These are phyloP conservation scores for Crotophaga sulcirostris DNA, from an alignment of 2,113 vertebrate species.

Conservation along the genomic window DNA sequence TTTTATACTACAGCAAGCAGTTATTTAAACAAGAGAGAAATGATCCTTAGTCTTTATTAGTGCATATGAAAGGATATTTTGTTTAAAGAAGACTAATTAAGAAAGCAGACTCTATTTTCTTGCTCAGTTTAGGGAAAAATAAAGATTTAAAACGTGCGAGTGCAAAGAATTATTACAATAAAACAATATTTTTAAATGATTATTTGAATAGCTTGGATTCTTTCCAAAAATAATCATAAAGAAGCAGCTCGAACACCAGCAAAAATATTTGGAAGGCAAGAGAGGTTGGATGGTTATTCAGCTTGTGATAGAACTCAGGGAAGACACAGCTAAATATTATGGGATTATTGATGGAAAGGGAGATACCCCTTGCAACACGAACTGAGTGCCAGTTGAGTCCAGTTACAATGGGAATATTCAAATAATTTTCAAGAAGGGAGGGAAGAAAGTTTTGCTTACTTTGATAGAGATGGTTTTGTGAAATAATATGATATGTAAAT, in stretches of 20 bases:
- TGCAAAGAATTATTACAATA: conserved; percentile 70
- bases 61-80: conserved; percentile 80
- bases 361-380: background rate
- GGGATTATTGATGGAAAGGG: background rate
- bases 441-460: conserved; percentile 68
- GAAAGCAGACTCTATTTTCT: conserved; percentile 77
- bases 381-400: background rate
- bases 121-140: conserved; percentile 68
- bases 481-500: conserved; percentile 33
- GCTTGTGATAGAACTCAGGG: background rate
- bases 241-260: background rate
- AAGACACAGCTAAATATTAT: background rate
- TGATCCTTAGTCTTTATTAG: conserved; percentile 83
- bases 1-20: conserved; percentile 84
- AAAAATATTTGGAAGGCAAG: conserved; percentile 39
- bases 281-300: background rate
- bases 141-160: conserved; percentile 72
- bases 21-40: conserved; percentile 82
- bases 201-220: background rate
- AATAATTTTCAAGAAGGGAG: background rate
- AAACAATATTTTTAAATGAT: conserved; percentile 60
- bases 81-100: conserved; percentile 86
- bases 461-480: conserved; percentile 29
- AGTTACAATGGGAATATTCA: background rate
- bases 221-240: background rate